Evolutionary conservation across 2,113 vertebrate species (phyloP).

Genomic region (Salvelinus namaycush): DNA sequence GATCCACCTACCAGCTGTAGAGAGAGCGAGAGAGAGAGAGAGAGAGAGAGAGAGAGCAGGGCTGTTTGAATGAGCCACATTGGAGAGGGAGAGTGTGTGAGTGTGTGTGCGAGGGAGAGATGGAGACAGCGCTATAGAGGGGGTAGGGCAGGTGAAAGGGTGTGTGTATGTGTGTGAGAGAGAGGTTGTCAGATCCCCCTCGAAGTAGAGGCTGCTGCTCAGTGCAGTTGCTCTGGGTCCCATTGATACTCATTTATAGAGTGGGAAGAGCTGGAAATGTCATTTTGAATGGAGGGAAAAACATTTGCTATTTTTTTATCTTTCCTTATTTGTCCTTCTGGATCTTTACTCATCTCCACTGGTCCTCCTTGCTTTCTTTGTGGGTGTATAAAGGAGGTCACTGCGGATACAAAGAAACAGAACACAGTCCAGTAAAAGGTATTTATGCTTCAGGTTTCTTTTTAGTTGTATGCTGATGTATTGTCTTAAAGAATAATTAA

Average conservation of each 20-base stretch:
- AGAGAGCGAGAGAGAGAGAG: too few species aligned
- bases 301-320: constrained; percentile 18
- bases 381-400: constrained; percentile 60
- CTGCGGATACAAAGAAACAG: constrained; percentile 52
- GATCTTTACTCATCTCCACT: constrained; percentile 45
- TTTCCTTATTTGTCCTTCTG: constrained; percentile 24
- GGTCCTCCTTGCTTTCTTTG: constrained; percentile 37
- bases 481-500: neutral
- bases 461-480: neutral
- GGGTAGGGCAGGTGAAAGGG: neutral
- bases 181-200: constrained; percentile 24
- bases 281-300: constrained; percentile 43
- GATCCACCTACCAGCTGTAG: neutral
- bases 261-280: constrained; percentile 44
- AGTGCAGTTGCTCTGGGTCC: constrained; percentile 44
- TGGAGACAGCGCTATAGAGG: neutral
- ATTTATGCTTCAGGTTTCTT: neutral
- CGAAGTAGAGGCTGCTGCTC: constrained; percentile 40
- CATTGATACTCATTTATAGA: constrained; percentile 39
- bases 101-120: constrained; percentile 3
- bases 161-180: constrained; percentile 11
- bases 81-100: constrained; percentile 19
- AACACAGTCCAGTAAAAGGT: constrained; percentile 18
- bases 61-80: neutral
- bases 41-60: neutral